Conservation (phyloP, 2,797 vertebrate species). For the Cichlasoma orientale region DNA sequence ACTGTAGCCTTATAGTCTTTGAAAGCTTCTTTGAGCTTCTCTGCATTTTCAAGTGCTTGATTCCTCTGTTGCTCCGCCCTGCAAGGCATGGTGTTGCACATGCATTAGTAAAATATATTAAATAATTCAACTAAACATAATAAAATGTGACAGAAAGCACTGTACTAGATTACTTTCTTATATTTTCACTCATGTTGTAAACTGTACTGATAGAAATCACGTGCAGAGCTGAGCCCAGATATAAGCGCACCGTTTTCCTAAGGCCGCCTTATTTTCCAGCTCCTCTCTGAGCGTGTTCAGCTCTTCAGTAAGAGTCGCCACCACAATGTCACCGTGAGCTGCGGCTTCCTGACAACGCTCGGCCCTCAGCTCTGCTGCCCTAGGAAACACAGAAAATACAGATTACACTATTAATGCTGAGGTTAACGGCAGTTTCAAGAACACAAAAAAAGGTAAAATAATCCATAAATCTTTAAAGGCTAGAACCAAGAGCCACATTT, state of each 20-base stretch:
- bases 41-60: slow-evolving; percentile 86
- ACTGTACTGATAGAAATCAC: background rate
- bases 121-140: background rate
- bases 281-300: slow-evolving; percentile 82
- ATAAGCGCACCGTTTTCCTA: slow-evolving; percentile 82
- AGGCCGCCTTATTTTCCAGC: slow-evolving; percentile 77
- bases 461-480: background rate
- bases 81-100: slow-evolving; percentile 11
- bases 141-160: background rate
- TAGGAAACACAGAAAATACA: slow-evolving; percentile 55
- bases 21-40: slow-evolving; percentile 87
- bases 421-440: background rate
- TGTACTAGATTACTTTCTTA: background rate
- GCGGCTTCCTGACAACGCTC: slow-evolving; percentile 81
- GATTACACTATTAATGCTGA: background rate
- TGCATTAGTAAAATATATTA: background rate
- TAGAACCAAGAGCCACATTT: background rate
- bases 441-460: background rate
- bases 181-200: background rate
- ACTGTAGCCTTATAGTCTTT: slow-evolving; percentile 85
- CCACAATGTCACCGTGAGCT: slow-evolving; percentile 79
- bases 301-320: slow-evolving; percentile 81
- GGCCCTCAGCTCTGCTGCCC: slow-evolving; percentile 84
- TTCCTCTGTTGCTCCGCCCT: slow-evolving; percentile 92
- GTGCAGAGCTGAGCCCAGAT: background rate